Evolutionary conservation across 2,797 vertebrate genomes (phyloP), one percentile per base, ranked within the genome.

Genomic region (Myripristis murdjan): DNA sequence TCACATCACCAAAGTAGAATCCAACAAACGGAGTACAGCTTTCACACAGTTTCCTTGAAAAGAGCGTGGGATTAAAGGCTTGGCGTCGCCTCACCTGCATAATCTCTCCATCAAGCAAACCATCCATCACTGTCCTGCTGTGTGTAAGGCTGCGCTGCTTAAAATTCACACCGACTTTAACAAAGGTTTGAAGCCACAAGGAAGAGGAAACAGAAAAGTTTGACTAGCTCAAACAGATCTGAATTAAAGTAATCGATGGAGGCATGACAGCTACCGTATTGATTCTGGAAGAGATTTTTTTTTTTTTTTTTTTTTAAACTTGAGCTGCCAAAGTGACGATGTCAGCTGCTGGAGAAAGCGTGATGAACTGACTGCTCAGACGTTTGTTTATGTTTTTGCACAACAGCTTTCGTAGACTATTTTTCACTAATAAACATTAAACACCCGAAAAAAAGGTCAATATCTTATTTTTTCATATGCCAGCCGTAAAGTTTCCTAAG

Each of bases 1-100:
- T 20, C 39, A 77, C 61, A 77, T 77, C 78, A 51, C 69, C 58
- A 49, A 55, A 78, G 61, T n/a, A 55, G 54, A 73, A 76, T n/a
- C 18, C 47, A 60, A 61, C 62, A 63, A 83, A 76, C 46, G 68
- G 68, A 69, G 63, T 65, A n/a, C 18, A 64, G 77, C 47, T 64
- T 55, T 79, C 66, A 60, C 69, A 75, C 6, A 4, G 79, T 61
- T 84, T 84, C 58, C 72, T 70, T 70, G 75, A 75, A 85, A 87
- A 76, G 60, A 76, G 70, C n/a, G 43, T 75, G 64, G 84, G 87
- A 89, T 91, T 89, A 86, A 88, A 91, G 60, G 86, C 81, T 87
- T 6, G n/a, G 37, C 82, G 82, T 81, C 71, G 74, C 89, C 85
- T 83, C 81, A 89, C 85, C 86, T 89, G 88, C 62, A 76, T 80